phyloP scores from a whole-genome alignment of 2,113 vertebrate genomes.

The Leiothrix lutea region DNA sequence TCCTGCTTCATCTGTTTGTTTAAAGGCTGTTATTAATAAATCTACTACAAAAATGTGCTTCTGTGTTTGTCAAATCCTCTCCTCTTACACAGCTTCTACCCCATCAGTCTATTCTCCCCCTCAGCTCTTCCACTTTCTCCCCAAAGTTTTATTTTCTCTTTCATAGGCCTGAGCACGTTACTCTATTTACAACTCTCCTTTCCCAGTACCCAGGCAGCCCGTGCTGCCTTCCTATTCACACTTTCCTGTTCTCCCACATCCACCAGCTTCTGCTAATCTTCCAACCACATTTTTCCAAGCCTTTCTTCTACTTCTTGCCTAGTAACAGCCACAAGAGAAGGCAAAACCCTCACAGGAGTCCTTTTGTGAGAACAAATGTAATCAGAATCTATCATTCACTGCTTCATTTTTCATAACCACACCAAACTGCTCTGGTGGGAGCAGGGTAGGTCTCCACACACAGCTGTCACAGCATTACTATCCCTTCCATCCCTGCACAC shows the following conservation, averaged over 20 bases:
- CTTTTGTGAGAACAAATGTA: neutral
- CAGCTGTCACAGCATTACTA: neutral
- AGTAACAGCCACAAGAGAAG: neutral
- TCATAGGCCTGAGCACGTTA: neutral
- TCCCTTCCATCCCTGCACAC: neutral
- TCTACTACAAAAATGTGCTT: neutral
- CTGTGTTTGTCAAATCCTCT: neutral
- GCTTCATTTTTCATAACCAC: neutral
- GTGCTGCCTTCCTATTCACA: neutral
- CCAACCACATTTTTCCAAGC: neutral
- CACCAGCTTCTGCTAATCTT: neutral
- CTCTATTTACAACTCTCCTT: neutral
- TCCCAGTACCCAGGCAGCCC: neutral
- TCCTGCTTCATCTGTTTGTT: neutral
- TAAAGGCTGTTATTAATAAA: neutral
- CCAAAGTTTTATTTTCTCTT: neutral
- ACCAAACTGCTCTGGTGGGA: accelerated
- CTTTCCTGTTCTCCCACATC: neutral
- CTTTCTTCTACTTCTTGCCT: neutral
- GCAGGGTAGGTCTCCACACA: accelerated
- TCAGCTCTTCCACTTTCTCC: neutral
- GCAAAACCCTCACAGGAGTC: neutral
- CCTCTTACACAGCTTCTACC: neutral
- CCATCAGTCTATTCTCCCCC: accelerated
- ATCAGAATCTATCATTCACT: neutral